Evolutionary conservation across 1,140 invertebrate genomes (phyloP).

Genomic region (Drosophila nigromelanica): DNA sequence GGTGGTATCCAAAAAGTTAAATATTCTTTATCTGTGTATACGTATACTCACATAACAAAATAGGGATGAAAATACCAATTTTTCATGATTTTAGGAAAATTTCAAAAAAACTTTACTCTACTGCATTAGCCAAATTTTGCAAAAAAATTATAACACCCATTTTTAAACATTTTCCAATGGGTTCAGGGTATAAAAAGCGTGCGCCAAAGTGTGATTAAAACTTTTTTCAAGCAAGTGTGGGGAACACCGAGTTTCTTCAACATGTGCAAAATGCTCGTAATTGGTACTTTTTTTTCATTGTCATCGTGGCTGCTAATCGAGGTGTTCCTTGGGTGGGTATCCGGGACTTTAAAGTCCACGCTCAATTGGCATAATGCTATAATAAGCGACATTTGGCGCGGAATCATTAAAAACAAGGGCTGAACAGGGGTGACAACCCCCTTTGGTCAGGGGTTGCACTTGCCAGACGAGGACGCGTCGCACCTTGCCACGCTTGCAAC

Average conservation of each 20-base stretch:
- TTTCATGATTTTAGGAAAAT: too few species aligned
- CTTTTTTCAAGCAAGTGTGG: slow-evolving; percentile 42
- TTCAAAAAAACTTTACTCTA: too few species aligned
- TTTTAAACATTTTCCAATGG: too few species aligned
- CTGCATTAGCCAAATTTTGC: too few species aligned
- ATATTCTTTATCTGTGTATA: too few species aligned
- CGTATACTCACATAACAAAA: too few species aligned
- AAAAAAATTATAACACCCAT: too few species aligned
- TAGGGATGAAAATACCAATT: too few species aligned
- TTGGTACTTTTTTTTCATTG: slow-evolving; percentile 50
- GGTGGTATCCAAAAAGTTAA: too few species aligned
- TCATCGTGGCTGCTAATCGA: slow-evolving; percentile 59
- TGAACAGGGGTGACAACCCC: slow-evolving; percentile 38
- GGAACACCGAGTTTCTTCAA: background rate
- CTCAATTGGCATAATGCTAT: slow-evolving; percentile 50
- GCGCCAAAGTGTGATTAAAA: slow-evolving; percentile 80
- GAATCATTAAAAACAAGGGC: slow-evolving; percentile 31
- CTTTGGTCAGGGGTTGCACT: slow-evolving; percentile 38
- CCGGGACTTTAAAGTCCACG: slow-evolving; percentile 28
- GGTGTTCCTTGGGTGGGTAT: slow-evolving; percentile 3
- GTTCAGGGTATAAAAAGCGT: slow-evolving; percentile 39
- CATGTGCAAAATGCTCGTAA: slow-evolving; percentile 51
- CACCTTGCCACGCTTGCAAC: slow-evolving; percentile 45
- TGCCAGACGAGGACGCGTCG: slow-evolving; percentile 10
- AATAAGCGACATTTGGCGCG: slow-evolving; percentile 33